Evolutionary conservation across 2,888 invertebrate genomes (phyloP).

Genomic region (Lasiommata megera): DNA sequence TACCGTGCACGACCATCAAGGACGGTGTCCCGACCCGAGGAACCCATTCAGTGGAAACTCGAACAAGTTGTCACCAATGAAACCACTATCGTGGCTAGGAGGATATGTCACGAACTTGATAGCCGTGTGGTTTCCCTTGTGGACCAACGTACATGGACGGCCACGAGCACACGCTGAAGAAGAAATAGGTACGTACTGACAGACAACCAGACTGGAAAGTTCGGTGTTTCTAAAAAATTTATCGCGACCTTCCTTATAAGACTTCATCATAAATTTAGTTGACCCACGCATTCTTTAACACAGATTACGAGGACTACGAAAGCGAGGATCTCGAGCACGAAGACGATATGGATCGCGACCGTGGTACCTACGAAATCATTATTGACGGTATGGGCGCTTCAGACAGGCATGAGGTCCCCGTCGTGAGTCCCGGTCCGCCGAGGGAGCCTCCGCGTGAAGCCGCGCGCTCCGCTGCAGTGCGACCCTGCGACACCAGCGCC

Average conservation of each 20-base stretch:
- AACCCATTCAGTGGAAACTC: conserved; percentile 83
- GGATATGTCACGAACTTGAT: conserved; percentile 76
- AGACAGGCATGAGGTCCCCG: conserved; percentile 56
- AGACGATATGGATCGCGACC: conserved; percentile 60
- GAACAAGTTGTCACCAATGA: conserved; percentile 64
- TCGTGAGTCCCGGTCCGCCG: conserved; percentile 48
- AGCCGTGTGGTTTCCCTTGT: conserved; percentile 74
- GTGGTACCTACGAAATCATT: conserved; percentile 73
- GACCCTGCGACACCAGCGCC: conserved; percentile 93
- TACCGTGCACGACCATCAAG: conserved; percentile 93
- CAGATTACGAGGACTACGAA: conserved; percentile 74
- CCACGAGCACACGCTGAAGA: conserved; percentile 75
- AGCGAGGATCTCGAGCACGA: conserved; percentile 61
- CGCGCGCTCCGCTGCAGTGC: conserved; percentile 80
- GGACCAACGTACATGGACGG: conserved; percentile 60
- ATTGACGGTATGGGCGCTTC: conserved; percentile 67
- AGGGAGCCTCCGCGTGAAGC: conserved; percentile 77
- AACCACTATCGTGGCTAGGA: conserved; percentile 79
- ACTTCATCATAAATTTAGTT: too few relatives aligned
- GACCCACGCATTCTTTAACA: neutral
- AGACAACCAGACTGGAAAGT: too few relatives aligned
- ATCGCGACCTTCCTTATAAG: too few relatives aligned
- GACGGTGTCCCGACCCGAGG: conserved; percentile 87
- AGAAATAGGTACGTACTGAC: conserved; percentile 66
- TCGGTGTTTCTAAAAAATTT: too few relatives aligned